phyloP scores from a whole-genome alignment of 2,113 vertebrate species.

The Chlorodrepanis virens region DNA sequence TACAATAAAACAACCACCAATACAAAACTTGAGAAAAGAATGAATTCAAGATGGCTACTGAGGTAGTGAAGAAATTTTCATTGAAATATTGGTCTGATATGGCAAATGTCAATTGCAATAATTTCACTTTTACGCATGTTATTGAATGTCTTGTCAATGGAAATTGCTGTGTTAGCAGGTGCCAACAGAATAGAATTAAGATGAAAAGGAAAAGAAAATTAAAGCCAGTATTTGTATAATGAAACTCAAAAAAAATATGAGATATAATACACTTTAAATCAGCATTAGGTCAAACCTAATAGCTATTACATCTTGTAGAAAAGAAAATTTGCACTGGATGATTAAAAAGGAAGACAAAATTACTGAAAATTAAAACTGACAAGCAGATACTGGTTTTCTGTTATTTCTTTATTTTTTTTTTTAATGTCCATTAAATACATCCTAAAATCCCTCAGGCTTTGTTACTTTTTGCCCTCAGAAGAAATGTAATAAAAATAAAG shows the following conservation, averaged over 20 bases:
- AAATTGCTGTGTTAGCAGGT: neutral
- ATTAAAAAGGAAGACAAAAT: neutral
- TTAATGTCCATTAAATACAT: neutral
- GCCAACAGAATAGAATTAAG: neutral
- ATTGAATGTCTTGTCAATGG: neutral
- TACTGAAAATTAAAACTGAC: neutral
- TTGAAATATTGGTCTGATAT: neutral
- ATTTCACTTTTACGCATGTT: neutral
- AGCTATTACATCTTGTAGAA: neutral
- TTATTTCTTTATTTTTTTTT: fast-evolving
- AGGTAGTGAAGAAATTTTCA: neutral
- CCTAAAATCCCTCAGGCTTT: neutral
- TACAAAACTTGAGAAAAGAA: neutral
- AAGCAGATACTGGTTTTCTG: neutral
- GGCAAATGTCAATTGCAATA: neutral
- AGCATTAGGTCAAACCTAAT: neutral
- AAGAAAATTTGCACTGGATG: neutral
- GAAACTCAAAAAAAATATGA: neutral
- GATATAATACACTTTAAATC: neutral
- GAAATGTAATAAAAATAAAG: neutral
- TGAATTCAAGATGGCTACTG: neutral
- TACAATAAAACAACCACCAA: neutral
- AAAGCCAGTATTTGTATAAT: neutral
- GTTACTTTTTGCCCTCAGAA: neutral
- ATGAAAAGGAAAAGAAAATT: neutral